Percentiles rank a stretch among this genome's conserved stretches.
These are phyloP conservation scores for Gymnarchus niloticus DNA, from an alignment of 2,113 vertebrate genomes.

Conservation along the genomic window DNA sequence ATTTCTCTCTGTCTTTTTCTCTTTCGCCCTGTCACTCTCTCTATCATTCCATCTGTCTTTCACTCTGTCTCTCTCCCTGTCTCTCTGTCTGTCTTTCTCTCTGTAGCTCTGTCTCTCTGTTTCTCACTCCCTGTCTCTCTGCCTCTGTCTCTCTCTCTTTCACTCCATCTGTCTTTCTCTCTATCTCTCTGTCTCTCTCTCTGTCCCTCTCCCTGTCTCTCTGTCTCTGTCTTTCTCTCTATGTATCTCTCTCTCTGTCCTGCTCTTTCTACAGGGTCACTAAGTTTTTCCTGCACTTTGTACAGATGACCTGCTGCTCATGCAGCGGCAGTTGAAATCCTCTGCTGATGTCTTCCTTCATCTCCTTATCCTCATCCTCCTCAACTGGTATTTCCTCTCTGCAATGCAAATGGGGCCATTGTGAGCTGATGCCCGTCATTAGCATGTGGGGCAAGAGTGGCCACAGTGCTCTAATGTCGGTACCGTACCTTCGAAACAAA, in stretches of 20 bases:
- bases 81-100: background rate
- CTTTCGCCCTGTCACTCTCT: background rate
- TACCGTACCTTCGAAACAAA: conserved; percentile 51
- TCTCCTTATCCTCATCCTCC: conserved; percentile 73
- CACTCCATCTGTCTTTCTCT: background rate
- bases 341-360: conserved; percentile 46
- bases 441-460: conserved; percentile 61
- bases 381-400: conserved; percentile 75
- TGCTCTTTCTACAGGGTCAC: background rate
- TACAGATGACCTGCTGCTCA: no score
- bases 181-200: background rate
- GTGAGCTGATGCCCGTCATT: conserved; percentile 49
- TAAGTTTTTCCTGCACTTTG: background rate
- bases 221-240: background rate
- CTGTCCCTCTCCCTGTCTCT: background rate
- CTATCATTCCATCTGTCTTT: background rate
- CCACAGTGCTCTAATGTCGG: conserved; percentile 29
- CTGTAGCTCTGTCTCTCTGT: background rate
- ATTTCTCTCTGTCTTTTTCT: background rate
- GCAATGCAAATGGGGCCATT: conserved; percentile 65
- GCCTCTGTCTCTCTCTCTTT: background rate
- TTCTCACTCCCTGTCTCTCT: background rate
- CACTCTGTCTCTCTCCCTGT: background rate
- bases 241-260: background rate
- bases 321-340: background rate